Evolutionary conservation across 1,140 invertebrate species (phyloP), one percentile per base, ranked within the genome.

Genomic region (Cardiocondyla obscurior): DNA sequence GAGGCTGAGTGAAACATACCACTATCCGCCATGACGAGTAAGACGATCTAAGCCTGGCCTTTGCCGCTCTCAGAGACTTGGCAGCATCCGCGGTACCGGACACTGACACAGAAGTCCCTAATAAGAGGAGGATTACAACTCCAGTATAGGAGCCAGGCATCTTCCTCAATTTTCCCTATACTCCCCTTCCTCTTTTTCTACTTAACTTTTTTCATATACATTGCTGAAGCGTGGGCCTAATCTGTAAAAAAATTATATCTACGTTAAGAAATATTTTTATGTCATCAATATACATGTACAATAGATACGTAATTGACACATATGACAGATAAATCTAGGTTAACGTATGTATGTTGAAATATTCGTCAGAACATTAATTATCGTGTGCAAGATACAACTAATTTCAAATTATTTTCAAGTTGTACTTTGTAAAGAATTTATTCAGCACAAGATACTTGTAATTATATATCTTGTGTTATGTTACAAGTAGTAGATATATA

Each of bases 21-120:
- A 93, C 89, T 19, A 94, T 79, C 12, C 93, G 91, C 94, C 93
- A 94, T 79, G 93, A 84, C 33, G 89, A 77, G n/a, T 89, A 85
- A 44, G 87, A 69, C 36, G 85, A 67, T 73, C 83, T 86, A 5
- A 82, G 81, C 49, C 89, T 49, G 46, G 81, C 85, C 46, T 91
- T 91, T 5, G 81, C 53, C 7, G 90, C 90, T 82, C 90, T 90
- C 16, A 53, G 84, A 62, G 88, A 81, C 60, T 90, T 92, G 28
- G 39, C 51, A 6, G 57, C 22, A 42, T 91, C 85, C 39, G 89
- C 51, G 3, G 65, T 81, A 44, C 84, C 86, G 42, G 57, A 77
- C 14, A 64, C 62, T 69, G 81, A 76, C 28, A 83, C 42, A 22
- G 82, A 82, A 60, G 85, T 72, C 72, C 82, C 82, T 60, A 90